Base-by-base conservation (phyloP, 2,888 invertebrate species). In the Plutella xylostella region DNA sequence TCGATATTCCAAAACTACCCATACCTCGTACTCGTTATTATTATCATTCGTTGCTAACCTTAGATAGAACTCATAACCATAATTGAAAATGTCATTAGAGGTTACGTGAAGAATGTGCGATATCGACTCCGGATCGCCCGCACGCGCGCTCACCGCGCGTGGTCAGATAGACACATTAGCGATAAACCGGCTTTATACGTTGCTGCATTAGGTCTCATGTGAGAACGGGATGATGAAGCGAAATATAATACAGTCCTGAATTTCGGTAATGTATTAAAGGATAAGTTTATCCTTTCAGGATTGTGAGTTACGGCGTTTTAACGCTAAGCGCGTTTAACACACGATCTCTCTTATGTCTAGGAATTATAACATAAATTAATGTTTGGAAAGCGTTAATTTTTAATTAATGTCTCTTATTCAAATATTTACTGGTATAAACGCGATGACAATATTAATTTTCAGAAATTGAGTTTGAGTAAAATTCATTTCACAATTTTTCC, bases 221-320 rank as follows among this genome's bases (percentile, higher is more conserved):
- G 49, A 45, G 51, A 40, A 52, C 49, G 35, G 44, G 51, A 56
- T 55, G 53, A 54, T 53, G 51, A 49, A 45, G 50, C 50, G 45
- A 52, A 54, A 53, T 49, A 52, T 53, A 55, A 49, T 50, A 42
- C 50, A 43, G 43, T 19, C 30, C n/a, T 45, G 37, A 34, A 45
- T 42, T 21, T 31, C 20, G 30, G 14, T 30, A 31, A 20, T 42
- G 42, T 42, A 42, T 31, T 31, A 54, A 49, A 48, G 53, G 53
- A 54, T 58, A 54, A 55, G 51, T 49, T 55, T 18, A 55, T 52
- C 54, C 54, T 53, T 58, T 54, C 56, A 54, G 43, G 48, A 48
- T 43, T 44, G 50, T 48, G 54, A 58, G 53, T 57, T 60, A 60
- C 57, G 50, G 54, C 51, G 50, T 55, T 61, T 55, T 58, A 51